phyloP scores from a whole-genome alignment of 2,113 vertebrate species.

The Sigmodon hispidus region DNA sequence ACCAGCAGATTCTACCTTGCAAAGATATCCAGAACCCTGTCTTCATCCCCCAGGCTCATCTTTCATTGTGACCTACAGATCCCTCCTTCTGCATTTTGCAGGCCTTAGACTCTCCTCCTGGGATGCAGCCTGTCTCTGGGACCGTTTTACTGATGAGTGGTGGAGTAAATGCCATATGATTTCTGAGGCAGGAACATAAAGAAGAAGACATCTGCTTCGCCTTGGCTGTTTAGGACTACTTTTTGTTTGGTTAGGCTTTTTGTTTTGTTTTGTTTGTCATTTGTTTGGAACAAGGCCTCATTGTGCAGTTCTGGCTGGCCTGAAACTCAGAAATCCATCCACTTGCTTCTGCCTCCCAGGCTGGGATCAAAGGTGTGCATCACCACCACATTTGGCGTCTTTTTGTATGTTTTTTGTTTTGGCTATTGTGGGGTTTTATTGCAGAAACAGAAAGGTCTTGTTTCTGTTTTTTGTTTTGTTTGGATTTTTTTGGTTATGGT shows the following conservation, averaged over 20 bases:
- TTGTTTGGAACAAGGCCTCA: not conserved
- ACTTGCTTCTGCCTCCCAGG: not conserved
- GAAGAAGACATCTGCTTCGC: not conserved
- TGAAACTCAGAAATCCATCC: not conserved
- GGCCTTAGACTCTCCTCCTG: too few species aligned
- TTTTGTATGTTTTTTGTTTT: not conserved
- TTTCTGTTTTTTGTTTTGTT: not conserved
- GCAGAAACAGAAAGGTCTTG: too few species aligned
- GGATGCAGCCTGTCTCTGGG: not conserved
- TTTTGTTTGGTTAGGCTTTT: not conserved
- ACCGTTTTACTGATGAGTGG: not conserved
- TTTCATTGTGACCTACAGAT: not conserved
- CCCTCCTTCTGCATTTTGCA: not conserved
- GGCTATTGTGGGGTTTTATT: not conserved
- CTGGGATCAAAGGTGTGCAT: not conserved
- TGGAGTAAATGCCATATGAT: accelerated
- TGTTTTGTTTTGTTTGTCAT: not conserved
- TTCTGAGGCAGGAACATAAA: not conserved
- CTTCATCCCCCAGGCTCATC: not conserved
- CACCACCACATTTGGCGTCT: not conserved
- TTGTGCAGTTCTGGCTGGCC: not conserved
- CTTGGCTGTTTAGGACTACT: not conserved
- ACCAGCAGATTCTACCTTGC: not conserved
- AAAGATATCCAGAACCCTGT: not conserved
- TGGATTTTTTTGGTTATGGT: too few species aligned